These are phyloP conservation scores for Eucera pruinosa DNA, from an alignment of 2,888 invertebrate genomes.

Conservation along the genomic window DNA sequence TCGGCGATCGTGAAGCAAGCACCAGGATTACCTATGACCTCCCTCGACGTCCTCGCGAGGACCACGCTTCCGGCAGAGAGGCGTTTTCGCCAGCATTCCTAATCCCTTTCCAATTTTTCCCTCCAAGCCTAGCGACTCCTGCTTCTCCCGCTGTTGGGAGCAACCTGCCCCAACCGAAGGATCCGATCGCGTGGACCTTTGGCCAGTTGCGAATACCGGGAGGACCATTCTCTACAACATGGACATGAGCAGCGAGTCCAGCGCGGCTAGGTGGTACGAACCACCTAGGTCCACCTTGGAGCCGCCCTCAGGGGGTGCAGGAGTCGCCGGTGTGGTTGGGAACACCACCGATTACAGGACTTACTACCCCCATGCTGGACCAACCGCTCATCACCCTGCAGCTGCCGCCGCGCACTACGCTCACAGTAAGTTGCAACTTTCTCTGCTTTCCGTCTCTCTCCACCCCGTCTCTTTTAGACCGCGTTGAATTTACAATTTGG, in stretches of 20 bases:
- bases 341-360: conserved; percentile 82
- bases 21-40: conserved; percentile 70
- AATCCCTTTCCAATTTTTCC: conserved; percentile 56
- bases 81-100: conserved; percentile 66
- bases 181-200: conserved; percentile 12
- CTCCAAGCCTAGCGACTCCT: conserved; percentile 1
- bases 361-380: conserved; percentile 83
- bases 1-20: conserved; percentile 39
- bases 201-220: neutral
- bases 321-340: conserved; percentile 77
- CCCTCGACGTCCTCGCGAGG: conserved; percentile 55
- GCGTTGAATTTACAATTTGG: too few species aligned
- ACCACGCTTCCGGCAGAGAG: conserved; percentile 72
- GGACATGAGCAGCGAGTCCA: conserved; percentile 84
- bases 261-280: conserved; percentile 83
- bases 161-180: conserved; percentile 3
- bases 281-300: conserved; percentile 82
- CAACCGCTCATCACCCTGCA: conserved; percentile 82
- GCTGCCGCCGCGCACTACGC: conserved; percentile 83
- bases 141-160: conserved; percentile 19
- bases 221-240: conserved; percentile 79
- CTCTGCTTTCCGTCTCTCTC: neutral
- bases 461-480: too few species aligned
- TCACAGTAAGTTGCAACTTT: conserved; percentile 79
- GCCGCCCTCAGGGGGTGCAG: conserved; percentile 77